phyloP scores from a whole-genome alignment of 2,888 invertebrate genomes.

The Amorpha juglandis region DNA sequence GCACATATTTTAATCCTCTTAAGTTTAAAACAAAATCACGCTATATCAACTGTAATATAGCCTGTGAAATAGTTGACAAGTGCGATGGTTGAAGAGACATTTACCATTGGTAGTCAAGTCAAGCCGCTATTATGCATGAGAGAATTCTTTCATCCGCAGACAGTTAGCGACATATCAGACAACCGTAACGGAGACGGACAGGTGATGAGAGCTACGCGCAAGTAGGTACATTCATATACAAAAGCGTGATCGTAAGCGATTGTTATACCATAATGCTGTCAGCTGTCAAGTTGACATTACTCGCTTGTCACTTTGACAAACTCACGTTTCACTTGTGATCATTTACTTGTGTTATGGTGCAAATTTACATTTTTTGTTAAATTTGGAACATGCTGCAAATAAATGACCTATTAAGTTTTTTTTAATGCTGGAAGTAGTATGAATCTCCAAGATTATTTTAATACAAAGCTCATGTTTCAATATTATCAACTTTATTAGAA shows the following conservation, averaged over 20 bases:
- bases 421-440: no score
- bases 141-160: conserved; percentile 26
- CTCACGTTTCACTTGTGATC: no score
- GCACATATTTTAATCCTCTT: no score
- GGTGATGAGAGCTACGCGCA: conserved; percentile 3
- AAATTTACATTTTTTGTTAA: neutral
- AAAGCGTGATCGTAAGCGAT: conserved; percentile 22
- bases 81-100: conserved; percentile 4
- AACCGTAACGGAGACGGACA: conserved; percentile 34
- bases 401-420: neutral
- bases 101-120: conserved; percentile 24
- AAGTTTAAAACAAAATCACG: no score
- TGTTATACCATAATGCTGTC: neutral
- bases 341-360: neutral
- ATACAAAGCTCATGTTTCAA: no score
- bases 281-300: conserved; percentile 36
- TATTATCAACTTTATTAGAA: no score
- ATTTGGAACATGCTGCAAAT: neutral
- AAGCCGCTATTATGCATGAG: conserved; percentile 23
- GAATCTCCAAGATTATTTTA: no score
- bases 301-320: conserved; percentile 28
- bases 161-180: conserved; percentile 32
- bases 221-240: conserved; percentile 29
- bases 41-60: neutral
- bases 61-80: neutral